These are phyloP conservation scores for Myanophis thanlyinensis DNA, from an alignment of 2,113 vertebrate genomes.

Conservation along the genomic window DNA sequence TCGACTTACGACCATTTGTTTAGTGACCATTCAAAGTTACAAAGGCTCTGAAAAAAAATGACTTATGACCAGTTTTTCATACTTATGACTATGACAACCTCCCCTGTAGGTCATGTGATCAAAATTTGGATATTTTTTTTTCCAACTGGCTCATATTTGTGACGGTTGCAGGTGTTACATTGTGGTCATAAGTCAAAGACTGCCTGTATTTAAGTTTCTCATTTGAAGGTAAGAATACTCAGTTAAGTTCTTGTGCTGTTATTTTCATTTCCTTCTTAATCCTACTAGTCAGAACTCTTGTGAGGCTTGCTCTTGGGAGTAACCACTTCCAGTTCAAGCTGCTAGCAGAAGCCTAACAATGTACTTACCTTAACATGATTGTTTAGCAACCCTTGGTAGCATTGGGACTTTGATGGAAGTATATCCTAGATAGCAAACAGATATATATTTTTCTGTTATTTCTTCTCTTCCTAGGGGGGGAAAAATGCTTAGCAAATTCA, in stretches of 20 bases:
- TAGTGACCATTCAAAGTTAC: background rate
- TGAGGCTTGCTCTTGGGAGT: too few relatives aligned
- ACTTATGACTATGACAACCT: background rate
- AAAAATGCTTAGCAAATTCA: background rate
- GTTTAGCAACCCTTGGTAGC: background rate
- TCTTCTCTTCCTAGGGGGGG: background rate
- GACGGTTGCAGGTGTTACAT: too few relatives aligned
- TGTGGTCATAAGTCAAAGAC: too few relatives aligned
- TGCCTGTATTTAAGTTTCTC: background rate
- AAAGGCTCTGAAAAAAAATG: background rate
- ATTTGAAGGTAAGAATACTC: background rate
- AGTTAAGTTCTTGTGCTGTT: background rate
- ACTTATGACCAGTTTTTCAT: background rate
- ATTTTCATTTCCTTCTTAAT: background rate
- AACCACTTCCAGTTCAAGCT: too few relatives aligned
- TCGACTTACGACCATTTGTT: background rate
- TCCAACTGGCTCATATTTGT: background rate
- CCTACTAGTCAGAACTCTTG: background rate
- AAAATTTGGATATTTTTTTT: background rate
- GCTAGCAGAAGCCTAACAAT: too few relatives aligned
- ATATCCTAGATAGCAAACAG: background rate
- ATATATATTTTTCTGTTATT: background rate
- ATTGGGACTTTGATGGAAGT: background rate
- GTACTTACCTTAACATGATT: background rate
- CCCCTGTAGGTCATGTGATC: background rate